Percentiles rank a stretch among this genome's conserved stretches.
These are phyloP conservation scores for Euglossa dilemma DNA, from an alignment of 1,140 invertebrate genomes.

Conservation along the genomic window DNA sequence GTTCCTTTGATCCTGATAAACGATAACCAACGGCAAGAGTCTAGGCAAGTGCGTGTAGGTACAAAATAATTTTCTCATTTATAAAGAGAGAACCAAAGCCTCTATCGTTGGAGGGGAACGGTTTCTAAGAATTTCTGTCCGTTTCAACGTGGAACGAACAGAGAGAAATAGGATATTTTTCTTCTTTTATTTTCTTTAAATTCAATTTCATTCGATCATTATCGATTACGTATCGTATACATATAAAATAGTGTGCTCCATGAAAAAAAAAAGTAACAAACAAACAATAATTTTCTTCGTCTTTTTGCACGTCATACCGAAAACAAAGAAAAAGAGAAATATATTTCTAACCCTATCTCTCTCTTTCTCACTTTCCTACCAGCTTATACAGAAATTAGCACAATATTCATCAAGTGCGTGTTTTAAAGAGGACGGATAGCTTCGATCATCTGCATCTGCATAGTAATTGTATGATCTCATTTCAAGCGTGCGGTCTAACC, in stretches of 20 bases:
- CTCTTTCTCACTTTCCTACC: conserved; percentile 47
- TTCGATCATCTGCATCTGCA: conserved; percentile 63
- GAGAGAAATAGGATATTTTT: neutral
- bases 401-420: conserved; percentile 51
- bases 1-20: conserved; percentile 78
- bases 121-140: neutral
- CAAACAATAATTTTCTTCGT: neutral
- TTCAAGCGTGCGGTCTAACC: conserved; percentile 48
- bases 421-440: conserved; percentile 61
- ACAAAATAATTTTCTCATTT: conserved; percentile 45
- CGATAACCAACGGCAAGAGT: conserved; percentile 65
- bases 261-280: neutral
- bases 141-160: neutral
- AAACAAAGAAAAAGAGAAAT: neutral
- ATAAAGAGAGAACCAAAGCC: conserved; percentile 43
- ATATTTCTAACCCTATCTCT: conserved; percentile 10
- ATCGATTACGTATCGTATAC: neutral
- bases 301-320: conserved; percentile 23
- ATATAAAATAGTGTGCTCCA: neutral
- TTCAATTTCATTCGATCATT: conserved; percentile 3
- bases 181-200: conserved; percentile 1
- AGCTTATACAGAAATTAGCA: conserved; percentile 57
- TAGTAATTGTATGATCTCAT: conserved; percentile 56
- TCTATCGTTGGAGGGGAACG: neutral
- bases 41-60: conserved; percentile 57